Evolutionary conservation across 2,113 vertebrate species (phyloP).

Genomic region (Eonycteris spelaea): DNA sequence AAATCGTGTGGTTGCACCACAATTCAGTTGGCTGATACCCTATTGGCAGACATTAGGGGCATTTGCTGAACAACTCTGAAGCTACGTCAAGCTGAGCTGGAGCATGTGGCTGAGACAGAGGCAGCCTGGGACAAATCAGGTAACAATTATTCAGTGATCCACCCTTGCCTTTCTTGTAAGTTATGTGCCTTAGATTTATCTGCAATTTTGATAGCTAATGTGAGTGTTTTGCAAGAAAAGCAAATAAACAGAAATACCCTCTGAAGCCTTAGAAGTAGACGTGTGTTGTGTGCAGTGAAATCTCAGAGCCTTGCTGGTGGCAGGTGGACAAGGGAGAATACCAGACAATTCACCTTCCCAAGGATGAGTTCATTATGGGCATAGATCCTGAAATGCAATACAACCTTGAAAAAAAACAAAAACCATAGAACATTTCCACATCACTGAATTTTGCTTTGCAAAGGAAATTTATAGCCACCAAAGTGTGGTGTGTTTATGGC

Average conservation of each 20-base stretch:
- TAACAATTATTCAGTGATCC: neutral
- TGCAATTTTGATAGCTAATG: slow-evolving; percentile 18
- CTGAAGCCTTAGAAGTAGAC: neutral
- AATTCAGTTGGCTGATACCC: neutral
- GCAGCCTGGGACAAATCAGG: neutral
- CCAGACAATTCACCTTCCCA: neutral
- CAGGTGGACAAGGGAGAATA: neutral
- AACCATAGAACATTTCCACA: neutral
- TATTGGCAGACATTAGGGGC: neutral
- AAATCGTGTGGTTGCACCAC: neutral
- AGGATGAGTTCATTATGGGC: neutral
- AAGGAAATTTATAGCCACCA: neutral
- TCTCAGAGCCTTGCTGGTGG: neutral
- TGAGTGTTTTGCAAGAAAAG: slow-evolving; percentile 5
- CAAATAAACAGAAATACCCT: neutral
- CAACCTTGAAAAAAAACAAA: neutral
- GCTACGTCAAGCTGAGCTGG: neutral
- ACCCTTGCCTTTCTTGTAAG: neutral
- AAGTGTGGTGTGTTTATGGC: neutral
- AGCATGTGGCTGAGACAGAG: neutral
- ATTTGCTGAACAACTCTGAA: neutral
- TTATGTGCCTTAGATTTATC: neutral
- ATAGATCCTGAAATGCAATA: neutral
- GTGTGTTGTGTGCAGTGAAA: neutral
- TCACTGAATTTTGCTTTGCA: neutral